phyloP scores from a whole-genome alignment of 1,140 invertebrate species.

The Cyclargus thomasi region DNA sequence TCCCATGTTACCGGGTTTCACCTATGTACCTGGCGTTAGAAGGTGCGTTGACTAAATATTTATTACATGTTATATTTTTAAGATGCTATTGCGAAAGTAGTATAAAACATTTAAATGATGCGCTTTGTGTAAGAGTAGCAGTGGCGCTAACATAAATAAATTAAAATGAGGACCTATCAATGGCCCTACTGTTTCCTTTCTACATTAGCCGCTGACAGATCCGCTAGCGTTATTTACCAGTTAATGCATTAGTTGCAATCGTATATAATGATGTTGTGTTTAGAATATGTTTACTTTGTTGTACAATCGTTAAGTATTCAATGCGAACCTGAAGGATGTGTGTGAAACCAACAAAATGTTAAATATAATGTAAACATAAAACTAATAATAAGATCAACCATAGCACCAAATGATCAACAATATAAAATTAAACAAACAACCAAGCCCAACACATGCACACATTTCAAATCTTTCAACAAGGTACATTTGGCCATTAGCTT shows the following conservation, averaged over 20 bases:
- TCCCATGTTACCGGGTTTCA: conserved; percentile 65
- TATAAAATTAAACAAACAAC: neutral
- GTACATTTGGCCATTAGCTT: neutral
- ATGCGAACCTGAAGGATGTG: no score
- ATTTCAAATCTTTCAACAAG: neutral
- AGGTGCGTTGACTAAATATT: conserved; percentile 53
- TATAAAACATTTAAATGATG: neutral
- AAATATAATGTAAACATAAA: neutral
- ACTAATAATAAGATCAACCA: neutral
- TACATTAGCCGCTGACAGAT: conserved; percentile 36
- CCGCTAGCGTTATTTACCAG: conserved; percentile 31
- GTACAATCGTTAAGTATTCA: no score
- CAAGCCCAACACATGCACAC: neutral
- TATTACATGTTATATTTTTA: conserved; percentile 18
- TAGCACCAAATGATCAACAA: conserved; percentile 1
- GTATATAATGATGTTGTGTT: neutral
- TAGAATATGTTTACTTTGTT: neutral
- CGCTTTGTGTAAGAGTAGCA: conserved; percentile 37
- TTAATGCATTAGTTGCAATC: neutral
- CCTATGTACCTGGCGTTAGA: conserved; percentile 62
- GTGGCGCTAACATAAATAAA: conserved; percentile 47
- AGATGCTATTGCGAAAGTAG: conserved; percentile 17
- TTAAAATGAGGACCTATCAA: conserved; percentile 39
- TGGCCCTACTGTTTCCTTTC: conserved; percentile 39
- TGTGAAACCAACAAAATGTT: neutral